Conservation (phyloP, 53 echinoderm and acorn worm species). For the Paelopatides confundens region DNA sequence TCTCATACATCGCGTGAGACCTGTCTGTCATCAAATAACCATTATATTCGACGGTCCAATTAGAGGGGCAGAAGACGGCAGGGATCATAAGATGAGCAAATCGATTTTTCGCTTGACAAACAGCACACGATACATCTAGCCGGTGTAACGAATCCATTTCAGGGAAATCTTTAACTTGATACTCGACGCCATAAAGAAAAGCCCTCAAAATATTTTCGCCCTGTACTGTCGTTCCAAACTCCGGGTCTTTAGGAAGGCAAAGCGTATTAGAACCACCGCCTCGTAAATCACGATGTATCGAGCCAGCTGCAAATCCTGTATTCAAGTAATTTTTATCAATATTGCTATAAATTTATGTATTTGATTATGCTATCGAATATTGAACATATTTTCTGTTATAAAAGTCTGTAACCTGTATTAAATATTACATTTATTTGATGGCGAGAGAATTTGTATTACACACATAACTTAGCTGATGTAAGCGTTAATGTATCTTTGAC, state of each 20-base stretch:
- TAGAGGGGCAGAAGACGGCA: not conserved
- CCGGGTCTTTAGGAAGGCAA: not conserved
- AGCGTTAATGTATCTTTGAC: no score
- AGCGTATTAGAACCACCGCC: not conserved
- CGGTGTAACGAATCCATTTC: not conserved
- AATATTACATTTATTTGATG: no score
- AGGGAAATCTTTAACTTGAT: not conserved
- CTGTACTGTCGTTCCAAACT: not conserved
- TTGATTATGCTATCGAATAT: no score
- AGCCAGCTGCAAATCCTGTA: not conserved
- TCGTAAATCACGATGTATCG: not conserved
- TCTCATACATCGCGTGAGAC: not conserved
- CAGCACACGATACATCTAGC: not conserved
- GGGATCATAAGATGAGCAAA: not conserved
- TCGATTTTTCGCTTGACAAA: not conserved
- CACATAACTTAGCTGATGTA: no score
- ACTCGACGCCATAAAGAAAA: not conserved
- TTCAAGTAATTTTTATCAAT: no score
- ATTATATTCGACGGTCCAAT: not conserved
- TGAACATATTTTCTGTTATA: no score
- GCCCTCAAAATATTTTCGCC: not conserved
- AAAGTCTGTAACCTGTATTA: no score
- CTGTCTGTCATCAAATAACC: not conserved
- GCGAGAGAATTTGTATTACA: no score
- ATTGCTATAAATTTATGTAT: no score